Base-by-base conservation (phyloP, 2,888 invertebrate species). In the Elegia similella region DNA sequence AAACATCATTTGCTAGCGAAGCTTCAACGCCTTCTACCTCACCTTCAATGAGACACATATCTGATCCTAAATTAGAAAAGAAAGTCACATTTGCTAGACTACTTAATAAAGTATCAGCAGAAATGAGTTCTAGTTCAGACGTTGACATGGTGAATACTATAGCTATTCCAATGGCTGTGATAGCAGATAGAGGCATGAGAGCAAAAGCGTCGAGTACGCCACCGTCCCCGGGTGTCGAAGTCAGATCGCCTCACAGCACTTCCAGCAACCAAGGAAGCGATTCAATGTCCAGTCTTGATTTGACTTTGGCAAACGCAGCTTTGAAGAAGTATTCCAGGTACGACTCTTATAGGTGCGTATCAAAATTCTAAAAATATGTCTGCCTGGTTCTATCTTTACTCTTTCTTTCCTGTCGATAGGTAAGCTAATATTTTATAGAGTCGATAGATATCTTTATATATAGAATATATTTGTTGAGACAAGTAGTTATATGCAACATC, bases 251-350 rank as follows among this genome's bases (percentile, higher is more conserved):
- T n/a, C 94, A 95, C 71, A 95, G 95, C 76, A 94, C 95, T 5
- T 95, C 95, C 43, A 95, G 95, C 76, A 95, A 95, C 82, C 95
- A 95, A 87, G 95, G 95, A 67, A 95, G 95, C 71, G 95, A 95
- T 75, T 95, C 95, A 44, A 93, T 95, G 89, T 95, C 95, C 16
- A 95, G 95, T 80, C 93, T 95, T 42, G 95, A 95, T 75, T 84
- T 95, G 64, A 94, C 93, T 57, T 86, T 94, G 63, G 93, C 94
- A 57, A 91, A 93, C 70, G 86, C 92, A 38, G 92, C 93, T 63
- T 82, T 94, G 61, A 93, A 93, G 72, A 93, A 92, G 69, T 93
- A 87, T 75, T 86, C 88, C 42, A 87, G 90, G 90, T 88, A 64
- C 63, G 32, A 52, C 12, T 56, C 8, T 58, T 59, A 57, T 62